These are phyloP conservation scores for Eupeodes corollae DNA, from an alignment of 1,140 invertebrate species.

Conservation along the genomic window DNA sequence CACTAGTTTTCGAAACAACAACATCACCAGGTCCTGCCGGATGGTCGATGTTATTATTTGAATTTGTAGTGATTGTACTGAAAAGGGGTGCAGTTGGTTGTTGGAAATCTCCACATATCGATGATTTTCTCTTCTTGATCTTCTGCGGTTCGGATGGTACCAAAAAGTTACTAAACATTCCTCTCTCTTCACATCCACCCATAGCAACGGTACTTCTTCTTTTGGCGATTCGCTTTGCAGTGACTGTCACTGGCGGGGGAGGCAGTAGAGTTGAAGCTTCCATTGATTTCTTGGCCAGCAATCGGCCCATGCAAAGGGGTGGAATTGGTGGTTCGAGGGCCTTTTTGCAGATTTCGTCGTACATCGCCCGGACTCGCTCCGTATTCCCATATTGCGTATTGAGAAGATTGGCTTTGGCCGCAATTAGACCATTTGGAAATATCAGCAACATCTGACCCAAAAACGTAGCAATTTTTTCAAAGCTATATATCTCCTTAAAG, in stretches of 20 bases:
- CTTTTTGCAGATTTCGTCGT: conserved; percentile 7
- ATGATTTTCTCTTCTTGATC: no score
- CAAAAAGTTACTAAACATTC: no score
- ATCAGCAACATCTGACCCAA: conserved; percentile 4
- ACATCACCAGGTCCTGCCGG: no score
- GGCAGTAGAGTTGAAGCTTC: conserved; percentile 1
- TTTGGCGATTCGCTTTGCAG: not conserved
- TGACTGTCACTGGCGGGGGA: not conserved
- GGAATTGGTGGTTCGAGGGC: conserved; percentile 10
- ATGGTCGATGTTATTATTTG: no score
- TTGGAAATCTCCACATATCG: no score
- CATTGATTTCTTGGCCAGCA: conserved; percentile 7
- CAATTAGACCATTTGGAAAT: conserved; percentile 11
- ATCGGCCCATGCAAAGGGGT: conserved; percentile 2
- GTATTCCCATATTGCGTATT: conserved; percentile 7
- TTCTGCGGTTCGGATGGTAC: no score
- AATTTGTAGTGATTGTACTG: no score
- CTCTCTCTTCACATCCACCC: not conserved
- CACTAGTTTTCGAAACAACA: no score
- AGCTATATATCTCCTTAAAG: conserved; percentile 2
- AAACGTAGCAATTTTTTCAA: conserved; percentile 2
- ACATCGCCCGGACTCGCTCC: conserved; percentile 1
- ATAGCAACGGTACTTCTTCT: conserved; percentile 2
- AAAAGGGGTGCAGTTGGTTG: no score
- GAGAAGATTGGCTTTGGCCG: conserved; percentile 3